Percentiles rank a stretch among this genome's conserved stretches.
These are phyloP conservation scores for Corythaixoides concolor DNA, from an alignment of 2,113 vertebrate species.

Conservation along the genomic window DNA sequence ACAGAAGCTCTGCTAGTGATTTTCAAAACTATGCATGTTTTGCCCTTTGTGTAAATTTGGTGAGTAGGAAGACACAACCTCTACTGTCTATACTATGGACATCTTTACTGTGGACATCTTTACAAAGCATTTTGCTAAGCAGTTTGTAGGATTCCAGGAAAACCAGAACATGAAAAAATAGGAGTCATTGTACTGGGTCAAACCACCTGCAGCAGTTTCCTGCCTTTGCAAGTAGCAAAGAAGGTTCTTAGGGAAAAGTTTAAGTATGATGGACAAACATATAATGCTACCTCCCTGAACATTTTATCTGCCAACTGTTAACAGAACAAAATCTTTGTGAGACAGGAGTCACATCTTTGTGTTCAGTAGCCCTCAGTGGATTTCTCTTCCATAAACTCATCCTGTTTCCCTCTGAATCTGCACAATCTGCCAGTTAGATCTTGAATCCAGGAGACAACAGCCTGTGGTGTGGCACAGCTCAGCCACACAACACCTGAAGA, in stretches of 20 bases:
- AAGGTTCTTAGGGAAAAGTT: not conserved
- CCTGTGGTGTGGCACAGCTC: not conserved
- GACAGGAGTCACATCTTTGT: not conserved
- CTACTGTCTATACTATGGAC: not conserved
- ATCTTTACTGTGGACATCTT: not conserved
- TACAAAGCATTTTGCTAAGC: not conserved
- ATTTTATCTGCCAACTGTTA: not conserved
- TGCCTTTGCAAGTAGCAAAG: not conserved
- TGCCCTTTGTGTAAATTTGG: not conserved
- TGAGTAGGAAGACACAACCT: not conserved
- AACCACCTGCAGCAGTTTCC: not conserved
- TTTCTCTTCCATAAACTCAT: not conserved
- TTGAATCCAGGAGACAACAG: not conserved
- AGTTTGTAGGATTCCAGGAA: not conserved
- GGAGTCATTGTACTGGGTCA: not conserved
- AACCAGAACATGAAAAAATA: not conserved
- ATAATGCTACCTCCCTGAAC: not conserved
- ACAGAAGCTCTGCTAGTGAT: not conserved
- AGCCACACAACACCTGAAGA: not conserved
- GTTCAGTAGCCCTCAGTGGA: not conserved
- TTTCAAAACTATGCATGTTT: not conserved
- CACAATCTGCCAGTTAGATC: not conserved
- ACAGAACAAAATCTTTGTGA: not conserved
- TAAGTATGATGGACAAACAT: not conserved
- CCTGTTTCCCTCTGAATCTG: not conserved